Evolutionary conservation across 2,888 invertebrate species (phyloP).

Genomic region (Nephrotoma appendiculata): DNA sequence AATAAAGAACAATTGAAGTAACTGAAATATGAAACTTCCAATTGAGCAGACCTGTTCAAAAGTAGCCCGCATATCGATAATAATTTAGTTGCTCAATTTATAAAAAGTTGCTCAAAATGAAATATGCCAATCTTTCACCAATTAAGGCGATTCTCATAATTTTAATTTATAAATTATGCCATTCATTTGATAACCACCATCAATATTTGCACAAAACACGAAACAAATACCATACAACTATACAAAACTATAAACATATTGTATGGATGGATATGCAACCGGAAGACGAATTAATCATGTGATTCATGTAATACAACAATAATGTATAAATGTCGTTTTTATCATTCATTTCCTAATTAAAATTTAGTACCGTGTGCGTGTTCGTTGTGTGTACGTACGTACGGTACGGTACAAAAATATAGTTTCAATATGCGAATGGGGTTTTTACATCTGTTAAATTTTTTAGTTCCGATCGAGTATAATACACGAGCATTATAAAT

Average conservation of each 20-base stretch:
- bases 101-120: neutral
- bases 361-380: neutral
- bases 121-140: too few species aligned
- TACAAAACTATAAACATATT: neutral
- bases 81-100: neutral
- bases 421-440: neutral
- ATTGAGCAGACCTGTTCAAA: too few species aligned
- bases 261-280: neutral
- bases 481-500: neutral
- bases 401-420: too few species aligned
- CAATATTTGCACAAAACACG: neutral
- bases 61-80: neutral
- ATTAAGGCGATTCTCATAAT: neutral
- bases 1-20: too few species aligned
- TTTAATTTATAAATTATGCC: neutral
- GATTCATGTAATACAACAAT: neutral
- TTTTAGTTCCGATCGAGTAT: neutral
- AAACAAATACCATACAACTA: neutral
- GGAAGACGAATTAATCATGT: neutral
- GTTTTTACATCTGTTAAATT: neutral
- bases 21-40: too few species aligned
- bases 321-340: neutral
- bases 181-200: neutral
- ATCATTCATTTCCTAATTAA: neutral
- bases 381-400: neutral